A percentile compares a stretch with the other conserved stretches of the same genome.
Conservation (phyloP, 2,797 vertebrate genomes). For the Alectoris magna region DNA sequence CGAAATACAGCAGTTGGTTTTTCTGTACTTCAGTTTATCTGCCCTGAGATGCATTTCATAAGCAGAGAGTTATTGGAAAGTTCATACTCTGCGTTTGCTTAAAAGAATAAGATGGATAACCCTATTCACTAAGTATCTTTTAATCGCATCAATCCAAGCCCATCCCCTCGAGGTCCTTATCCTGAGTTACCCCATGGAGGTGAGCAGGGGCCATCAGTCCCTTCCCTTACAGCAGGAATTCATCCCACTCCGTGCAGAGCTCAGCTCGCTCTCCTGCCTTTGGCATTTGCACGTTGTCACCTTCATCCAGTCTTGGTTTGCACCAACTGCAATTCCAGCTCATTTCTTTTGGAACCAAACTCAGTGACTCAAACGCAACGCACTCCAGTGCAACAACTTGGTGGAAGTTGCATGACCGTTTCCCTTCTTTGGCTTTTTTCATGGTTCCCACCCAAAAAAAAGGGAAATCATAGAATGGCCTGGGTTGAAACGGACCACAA, state of each 20-base stretch:
- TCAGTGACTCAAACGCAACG: not conserved
- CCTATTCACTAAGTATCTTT: accelerated
- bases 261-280: accelerated
- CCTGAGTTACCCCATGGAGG: accelerated
- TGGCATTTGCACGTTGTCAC: not conserved
- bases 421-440: not conserved
- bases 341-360: not conserved
- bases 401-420: not conserved
- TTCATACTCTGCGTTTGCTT: not conserved
- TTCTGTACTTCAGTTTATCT: slow-evolving; percentile 1
- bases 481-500: too few relatives aligned
- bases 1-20: not conserved
- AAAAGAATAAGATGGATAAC: not conserved
- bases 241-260: not conserved
- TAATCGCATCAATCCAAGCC: not conserved
- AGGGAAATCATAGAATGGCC: not conserved
- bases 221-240: not conserved
- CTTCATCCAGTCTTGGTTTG: not conserved
- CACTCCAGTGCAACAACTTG: not conserved
- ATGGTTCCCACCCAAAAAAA: not conserved
- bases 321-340: not conserved
- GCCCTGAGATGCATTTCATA: not conserved
- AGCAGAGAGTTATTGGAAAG: not conserved
- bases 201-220: not conserved
- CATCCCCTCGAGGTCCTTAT: not conserved